A percentile compares a stretch with the other conserved stretches of the same genome.
Evolutionary conservation across 2,888 invertebrate species (phyloP).

Genomic region (Mesorhabditis sp.): DNA sequence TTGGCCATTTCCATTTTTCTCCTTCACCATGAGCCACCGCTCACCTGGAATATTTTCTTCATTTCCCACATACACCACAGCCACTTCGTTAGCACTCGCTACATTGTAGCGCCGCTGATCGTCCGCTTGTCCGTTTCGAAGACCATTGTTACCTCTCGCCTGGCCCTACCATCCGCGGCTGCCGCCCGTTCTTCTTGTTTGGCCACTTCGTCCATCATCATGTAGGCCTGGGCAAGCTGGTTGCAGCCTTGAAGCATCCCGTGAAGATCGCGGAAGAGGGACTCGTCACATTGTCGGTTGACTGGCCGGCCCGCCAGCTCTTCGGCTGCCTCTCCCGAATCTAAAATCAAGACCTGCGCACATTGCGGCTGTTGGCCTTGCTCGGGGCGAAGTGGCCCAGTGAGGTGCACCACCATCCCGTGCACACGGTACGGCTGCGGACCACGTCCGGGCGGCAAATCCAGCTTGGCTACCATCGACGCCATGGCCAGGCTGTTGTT

Average conservation of each 20-base stretch:
- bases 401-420: constrained; percentile 8
- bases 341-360: constrained; percentile 15
- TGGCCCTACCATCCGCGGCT: background rate
- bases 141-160: background rate
- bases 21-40: constrained; percentile 55
- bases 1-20: constrained; percentile 21
- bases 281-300: constrained; percentile 16
- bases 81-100: constrained; percentile 30
- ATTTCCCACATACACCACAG: constrained; percentile 31
- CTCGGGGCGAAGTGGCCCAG: constrained; percentile 11
- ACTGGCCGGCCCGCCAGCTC: constrained; percentile 12
- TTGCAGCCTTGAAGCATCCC: constrained; percentile 11
- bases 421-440: too few relatives aligned
- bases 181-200: background rate
- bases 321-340: constrained; percentile 15
- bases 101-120: constrained; percentile 17
- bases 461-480: too few relatives aligned
- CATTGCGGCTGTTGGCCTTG: constrained; percentile 5
- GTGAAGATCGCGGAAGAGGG: constrained; percentile 17
- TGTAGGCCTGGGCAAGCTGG: constrained; percentile 15
- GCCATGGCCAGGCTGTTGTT: too few relatives aligned
- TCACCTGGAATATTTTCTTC: constrained; percentile 20
- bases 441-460: too few relatives aligned
- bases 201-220: constrained; percentile 17
- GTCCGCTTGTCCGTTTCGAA: constrained; percentile 13